Evolutionary conservation across 2,113 vertebrate species (phyloP), one percentile per base, ranked within the genome.

Genomic region (Microcebus ravelobensis): DNA sequence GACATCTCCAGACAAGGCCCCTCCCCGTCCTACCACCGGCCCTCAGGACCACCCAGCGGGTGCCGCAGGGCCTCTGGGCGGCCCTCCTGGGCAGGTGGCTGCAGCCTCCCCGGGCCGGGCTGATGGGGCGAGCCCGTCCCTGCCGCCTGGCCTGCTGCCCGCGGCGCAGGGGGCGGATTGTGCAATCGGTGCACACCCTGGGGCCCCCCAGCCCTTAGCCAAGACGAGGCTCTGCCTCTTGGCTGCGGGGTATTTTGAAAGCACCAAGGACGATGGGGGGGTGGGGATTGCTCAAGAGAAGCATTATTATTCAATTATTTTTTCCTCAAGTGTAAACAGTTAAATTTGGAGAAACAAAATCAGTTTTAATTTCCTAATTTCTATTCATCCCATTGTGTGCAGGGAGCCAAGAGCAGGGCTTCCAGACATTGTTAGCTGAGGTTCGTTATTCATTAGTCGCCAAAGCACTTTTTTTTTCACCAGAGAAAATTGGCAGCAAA

Each of bases 251-350:
- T 97, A 97, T 98, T 98, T 98, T 98, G 98, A 98, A 98, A 98
- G 98, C 76, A 97, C 97, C 97, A 97, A 96, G 98, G 97, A 98
- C 90, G 79, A 98, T 98, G 39, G 95, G 97, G 95, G 95, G 70
- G 3, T 10, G 4, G 31, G 6, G 93, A 96, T 98, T 99, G 98
- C 98, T 98, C 98, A 98, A 98, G 98, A 98, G 92, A 92, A 98
- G 95, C 98, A 97, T 98, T 98, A 98, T 98, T 98, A 98, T 98
- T 98, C 98, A 98, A 98, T 98, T 98, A 98, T 98, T 98, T 98
- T 98, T 98, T 98, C 98, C 98, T 98, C 98, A 98, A 98, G 98
- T 98, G 98, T 98, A 98, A 98, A 98, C 98, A 98, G 98, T 98
- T 98, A 98, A 98, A 98, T 98, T 98, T 98, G 97, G 98, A 98